Evolutionary conservation across 2,797 vertebrate genomes (phyloP), one percentile per base, ranked within the genome.

Genomic region (Erethizon dorsatum): DNA sequence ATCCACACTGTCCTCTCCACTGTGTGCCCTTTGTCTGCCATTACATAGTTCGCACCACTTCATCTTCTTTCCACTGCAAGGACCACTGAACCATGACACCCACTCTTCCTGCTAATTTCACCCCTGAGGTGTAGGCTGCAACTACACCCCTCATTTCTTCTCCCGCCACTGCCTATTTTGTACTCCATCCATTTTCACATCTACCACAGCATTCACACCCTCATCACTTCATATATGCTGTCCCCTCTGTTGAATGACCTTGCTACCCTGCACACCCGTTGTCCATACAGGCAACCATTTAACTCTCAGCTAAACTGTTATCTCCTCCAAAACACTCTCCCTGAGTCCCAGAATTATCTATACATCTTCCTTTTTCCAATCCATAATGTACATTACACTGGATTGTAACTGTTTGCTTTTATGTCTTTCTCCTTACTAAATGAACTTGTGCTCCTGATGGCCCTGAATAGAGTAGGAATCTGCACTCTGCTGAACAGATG

Each of bases 241-340:
- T 45, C 50, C 26, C 33, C 73, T 88, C 52, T 78, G 45, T n/a
- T 17, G 33, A 83, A 28, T 13, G 17, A 13, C 47, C 50, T 69
- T 87, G 87, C 41, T 24, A 12, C 12, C 3, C 63, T 20, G 50
- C 5, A 24, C 0, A 14, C 1, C 12, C 33, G 8, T 65, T 37
- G 33, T 67, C 28, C 75, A 71, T 41, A 6, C 3, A 15, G 59
- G 28, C 45, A 85, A 83, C 17, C 73, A 61, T 6, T 47, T 78
- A 84, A 63, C 52, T 84, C 67, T 71, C 26, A 69, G 61, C 28
- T 75, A 41, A 82, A 67, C 7, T 15, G 5, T 37, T 45, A 6
- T 54, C 12, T 80, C 33, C 4, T 4, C 75, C 28, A 9, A 80
- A 31, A 67, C 67, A 4, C 11, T 17, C 14, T 24, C 41, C 73